A percentile compares a stretch with the other conserved stretches of the same genome.
These are phyloP conservation scores for Drosophila austrosaltans DNA, from an alignment of 2,888 invertebrate species.

Conservation along the genomic window DNA sequence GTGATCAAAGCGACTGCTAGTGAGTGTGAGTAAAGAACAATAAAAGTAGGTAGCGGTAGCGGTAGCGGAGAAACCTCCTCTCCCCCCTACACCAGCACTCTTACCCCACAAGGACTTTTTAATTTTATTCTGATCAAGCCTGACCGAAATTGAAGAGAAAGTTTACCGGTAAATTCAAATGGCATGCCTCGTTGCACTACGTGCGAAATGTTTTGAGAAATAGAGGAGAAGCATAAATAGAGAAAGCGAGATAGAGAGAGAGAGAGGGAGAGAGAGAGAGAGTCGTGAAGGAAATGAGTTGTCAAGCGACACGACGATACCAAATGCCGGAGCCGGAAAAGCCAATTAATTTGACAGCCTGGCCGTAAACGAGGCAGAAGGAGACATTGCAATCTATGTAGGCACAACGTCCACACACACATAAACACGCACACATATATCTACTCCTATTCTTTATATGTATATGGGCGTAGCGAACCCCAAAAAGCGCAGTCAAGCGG, in stretches of 20 bases:
- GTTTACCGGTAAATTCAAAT: conserved; percentile 24
- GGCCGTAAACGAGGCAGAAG: conserved; percentile 53
- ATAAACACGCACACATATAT: background rate
- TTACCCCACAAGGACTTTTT: background rate
- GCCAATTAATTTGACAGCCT: conserved; percentile 72
- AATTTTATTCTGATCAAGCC: conserved; percentile 4
- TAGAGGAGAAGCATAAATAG: background rate
- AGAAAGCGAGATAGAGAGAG: background rate
- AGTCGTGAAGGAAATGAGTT: conserved; percentile 57
- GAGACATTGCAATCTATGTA: conserved; percentile 40
- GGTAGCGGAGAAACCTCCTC: background rate
- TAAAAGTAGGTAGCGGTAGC: too few relatives aligned
- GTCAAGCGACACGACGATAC: conserved; percentile 41
- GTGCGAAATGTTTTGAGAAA: conserved; percentile 24
- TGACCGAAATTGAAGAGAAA: conserved; percentile 18
- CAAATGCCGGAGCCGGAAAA: conserved; percentile 57
- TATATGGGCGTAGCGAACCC: conserved; percentile 4
- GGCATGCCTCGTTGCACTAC: conserved; percentile 38
- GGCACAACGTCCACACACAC: conserved; percentile 5
- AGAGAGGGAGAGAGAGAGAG: background rate
- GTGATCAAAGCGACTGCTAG: conserved; percentile 1
- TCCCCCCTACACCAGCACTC: too few relatives aligned
- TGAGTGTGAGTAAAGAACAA: background rate
- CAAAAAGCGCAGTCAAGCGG: conserved; percentile 60
- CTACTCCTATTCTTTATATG: background rate